Evolutionary conservation across 2,113 vertebrate species (phyloP).

Genomic region (Saccopteryx bilineata): DNA sequence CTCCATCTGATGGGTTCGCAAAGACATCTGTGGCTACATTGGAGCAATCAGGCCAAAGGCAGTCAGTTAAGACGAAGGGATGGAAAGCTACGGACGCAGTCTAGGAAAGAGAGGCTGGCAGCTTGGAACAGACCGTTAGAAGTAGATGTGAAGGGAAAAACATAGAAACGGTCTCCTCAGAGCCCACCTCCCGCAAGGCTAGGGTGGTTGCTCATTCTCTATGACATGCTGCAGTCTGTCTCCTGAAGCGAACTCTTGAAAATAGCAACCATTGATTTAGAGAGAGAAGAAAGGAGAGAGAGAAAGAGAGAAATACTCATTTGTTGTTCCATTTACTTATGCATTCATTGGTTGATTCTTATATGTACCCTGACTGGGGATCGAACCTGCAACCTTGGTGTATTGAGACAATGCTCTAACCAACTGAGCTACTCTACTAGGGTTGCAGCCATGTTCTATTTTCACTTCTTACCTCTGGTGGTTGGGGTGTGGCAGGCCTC

Average conservation of each 20-base stretch:
- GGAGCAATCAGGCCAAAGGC: not conserved
- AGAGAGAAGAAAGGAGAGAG: too few species aligned
- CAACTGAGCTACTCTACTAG: too few species aligned
- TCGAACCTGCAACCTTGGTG: too few species aligned
- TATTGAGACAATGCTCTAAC: too few species aligned
- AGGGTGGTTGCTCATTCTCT: fast-evolving
- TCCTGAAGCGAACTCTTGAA: not conserved
- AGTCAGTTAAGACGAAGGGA: not conserved
- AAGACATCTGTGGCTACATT: not conserved
- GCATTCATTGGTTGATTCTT: too few species aligned
- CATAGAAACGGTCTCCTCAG: not conserved
- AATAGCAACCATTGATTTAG: not conserved
- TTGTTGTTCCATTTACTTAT: too few species aligned
- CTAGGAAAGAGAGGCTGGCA: not conserved
- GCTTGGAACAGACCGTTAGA: not conserved
- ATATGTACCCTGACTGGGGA: too few species aligned
- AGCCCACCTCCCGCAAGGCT: fast-evolving
- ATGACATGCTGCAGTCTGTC: not conserved
- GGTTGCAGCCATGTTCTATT: not conserved
- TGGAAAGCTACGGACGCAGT: not conserved
- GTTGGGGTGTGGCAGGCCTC: too few species aligned
- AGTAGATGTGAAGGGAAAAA: not conserved
- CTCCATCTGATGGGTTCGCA: not conserved
- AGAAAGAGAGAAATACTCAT: too few species aligned
- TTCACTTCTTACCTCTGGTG: not conserved